phyloP scores from a whole-genome alignment of 2,113 vertebrate genomes.

The Cochlearius cochlearius region DNA sequence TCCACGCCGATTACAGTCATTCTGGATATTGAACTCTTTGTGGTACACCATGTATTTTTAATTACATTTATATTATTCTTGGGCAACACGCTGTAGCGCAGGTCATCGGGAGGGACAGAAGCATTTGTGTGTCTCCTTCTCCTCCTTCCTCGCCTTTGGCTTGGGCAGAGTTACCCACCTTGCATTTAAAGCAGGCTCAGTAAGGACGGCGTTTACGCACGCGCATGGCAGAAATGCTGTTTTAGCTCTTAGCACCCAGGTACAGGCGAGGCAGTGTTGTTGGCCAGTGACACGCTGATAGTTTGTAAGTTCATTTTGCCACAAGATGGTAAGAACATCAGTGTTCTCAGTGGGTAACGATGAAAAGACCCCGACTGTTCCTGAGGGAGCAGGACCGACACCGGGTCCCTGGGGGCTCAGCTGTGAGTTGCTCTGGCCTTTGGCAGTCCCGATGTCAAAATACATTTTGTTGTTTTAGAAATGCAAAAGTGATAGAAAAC shows the following conservation, averaged over 20 bases:
- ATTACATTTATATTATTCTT: background rate
- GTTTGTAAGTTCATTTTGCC: background rate
- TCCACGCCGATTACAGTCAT: fast-evolving
- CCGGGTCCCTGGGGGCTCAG: background rate
- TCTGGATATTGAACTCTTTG: background rate
- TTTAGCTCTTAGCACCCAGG: background rate
- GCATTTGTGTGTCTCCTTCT: background rate
- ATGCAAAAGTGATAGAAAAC: background rate
- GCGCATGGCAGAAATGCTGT: fast-evolving
- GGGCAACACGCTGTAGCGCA: fast-evolving
- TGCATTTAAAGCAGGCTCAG: background rate
- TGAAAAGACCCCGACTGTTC: background rate
- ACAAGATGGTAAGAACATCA: background rate
- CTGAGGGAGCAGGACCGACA: background rate
- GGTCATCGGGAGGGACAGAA: background rate
- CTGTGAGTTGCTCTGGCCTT: background rate
- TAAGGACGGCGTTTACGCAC: fast-evolving
- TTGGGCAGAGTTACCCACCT: background rate
- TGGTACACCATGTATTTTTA: background rate
- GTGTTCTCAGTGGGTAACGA: background rate
- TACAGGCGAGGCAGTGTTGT: background rate
- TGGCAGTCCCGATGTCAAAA: background rate
- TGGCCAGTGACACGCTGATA: fast-evolving
- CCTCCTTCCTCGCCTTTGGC: background rate
- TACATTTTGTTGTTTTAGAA: background rate